Evolutionary conservation across 2,797 vertebrate genomes (phyloP), one percentile per base, ranked within the genome.

Genomic region (Basileuterus tristriatus): DNA sequence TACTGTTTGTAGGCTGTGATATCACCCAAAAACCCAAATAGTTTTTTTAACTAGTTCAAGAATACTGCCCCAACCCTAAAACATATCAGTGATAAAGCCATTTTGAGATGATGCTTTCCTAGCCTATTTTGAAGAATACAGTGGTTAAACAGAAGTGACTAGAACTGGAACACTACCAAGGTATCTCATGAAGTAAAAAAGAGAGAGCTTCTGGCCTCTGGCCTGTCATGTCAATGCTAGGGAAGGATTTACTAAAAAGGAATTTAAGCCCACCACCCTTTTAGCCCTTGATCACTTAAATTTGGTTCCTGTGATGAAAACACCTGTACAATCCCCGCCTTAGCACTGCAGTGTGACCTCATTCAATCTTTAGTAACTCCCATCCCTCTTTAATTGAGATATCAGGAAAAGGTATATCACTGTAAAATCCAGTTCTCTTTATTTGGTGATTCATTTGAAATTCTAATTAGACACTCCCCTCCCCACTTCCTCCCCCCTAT

Each of bases 81-180:
- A 65, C 6, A 27, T 41, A 11, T 11, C 15, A 17, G 5, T 76
- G 69, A 37, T 74, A 91, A 95, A 89, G 17, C 37, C 24, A 62
- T 93, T 94, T 89, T 93, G 58, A 79, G 62, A 43, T 74, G 32
- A 67, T 70, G 27, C 5, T 87, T 89, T 93, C 37, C 20, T 23
- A 64, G 26, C 43, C 87, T 90, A 77, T 88, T 74, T 81, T 82
- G 72, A 89, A 87, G 63, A 95, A 92, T 29, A 59, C 19, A 72
- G 29, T 53, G 37, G 29, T 80, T 93, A 75, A 83, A 64, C 46
- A 70, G 39, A 96, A 74, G 12, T 71, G 18, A 62, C 87, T 78
- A 90, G 90, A 91, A 69, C 24, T 9, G 6, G 70, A 87, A 29
- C 50, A 94, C 9, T 9, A 83, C 75, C 55, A 68, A 82, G 37